Conservation (phyloP, 1,140 invertebrate genomes). For the Akabosia matsudoensis region DNA sequence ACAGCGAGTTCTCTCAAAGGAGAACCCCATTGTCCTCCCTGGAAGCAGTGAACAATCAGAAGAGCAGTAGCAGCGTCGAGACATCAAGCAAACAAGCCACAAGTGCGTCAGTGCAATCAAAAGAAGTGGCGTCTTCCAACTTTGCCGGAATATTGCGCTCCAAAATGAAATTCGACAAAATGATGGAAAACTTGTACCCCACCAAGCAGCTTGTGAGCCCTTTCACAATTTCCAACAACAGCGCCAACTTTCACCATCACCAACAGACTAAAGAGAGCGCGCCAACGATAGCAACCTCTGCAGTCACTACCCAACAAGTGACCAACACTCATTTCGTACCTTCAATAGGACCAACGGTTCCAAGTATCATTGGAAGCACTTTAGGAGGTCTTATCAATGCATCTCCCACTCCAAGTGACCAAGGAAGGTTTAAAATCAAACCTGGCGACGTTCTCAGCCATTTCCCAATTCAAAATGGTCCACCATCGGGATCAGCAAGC, state of each 20-base stretch:
- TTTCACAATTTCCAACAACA: neutral
- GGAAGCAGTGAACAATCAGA: neutral
- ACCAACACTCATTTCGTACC: neutral
- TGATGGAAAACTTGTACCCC: slow-evolving; percentile 41
- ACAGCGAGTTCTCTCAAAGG: neutral
- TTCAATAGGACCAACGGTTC: neutral
- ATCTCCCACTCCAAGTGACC: slow-evolving; percentile 18
- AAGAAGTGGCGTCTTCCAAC: neutral
- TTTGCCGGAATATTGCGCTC: slow-evolving; percentile 40
- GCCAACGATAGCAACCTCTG: neutral
- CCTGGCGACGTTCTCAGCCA: slow-evolving; percentile 36
- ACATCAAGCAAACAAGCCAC: neutral
- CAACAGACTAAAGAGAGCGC: neutral
- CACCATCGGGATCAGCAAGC: neutral
- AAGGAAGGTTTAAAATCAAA: slow-evolving; percentile 43
- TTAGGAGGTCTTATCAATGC: neutral
- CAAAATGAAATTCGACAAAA: slow-evolving; percentile 43
- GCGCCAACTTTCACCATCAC: neutral
- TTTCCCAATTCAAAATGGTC: no score
- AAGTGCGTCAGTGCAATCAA: neutral
- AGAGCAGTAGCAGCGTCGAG: neutral
- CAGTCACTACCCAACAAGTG: neutral
- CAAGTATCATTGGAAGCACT: neutral
- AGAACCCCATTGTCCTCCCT: slow-evolving; percentile 1
- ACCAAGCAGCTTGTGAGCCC: slow-evolving; percentile 17